Evolutionary conservation across 2,113 vertebrate species (phyloP), one percentile per base, ranked within the genome.

Genomic region (Heterotis niloticus): DNA sequence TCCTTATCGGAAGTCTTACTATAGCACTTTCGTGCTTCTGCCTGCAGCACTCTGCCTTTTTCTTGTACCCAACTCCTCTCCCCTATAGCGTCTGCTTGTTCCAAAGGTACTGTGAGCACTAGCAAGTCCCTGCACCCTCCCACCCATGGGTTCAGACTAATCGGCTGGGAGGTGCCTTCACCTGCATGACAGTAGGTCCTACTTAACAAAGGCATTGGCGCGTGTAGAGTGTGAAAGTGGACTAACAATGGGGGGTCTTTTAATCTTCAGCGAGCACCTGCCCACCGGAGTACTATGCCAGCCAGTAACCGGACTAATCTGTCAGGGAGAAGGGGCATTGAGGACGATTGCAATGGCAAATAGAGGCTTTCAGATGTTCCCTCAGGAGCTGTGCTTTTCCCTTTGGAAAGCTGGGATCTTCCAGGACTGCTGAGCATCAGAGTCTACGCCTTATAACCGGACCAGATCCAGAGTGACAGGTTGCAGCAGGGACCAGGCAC

Each of bases 101-200:
- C 60, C 29, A 29, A 56, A 75, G 73, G 56, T 60, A 57, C 60
- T 26, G 52, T 17, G 54, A 78, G 77, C 52, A 83, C 82, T 73
- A 82, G 77, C 76, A 79, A 80, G 69, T 75, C 75, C 64, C 79
- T 83, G 81, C 75, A 54, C 68, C 44, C 44, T 64, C 18, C 51
- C 44, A 76, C 72, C 26, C 64, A 83, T 24, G 83, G 56, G 78
- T 70, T 29, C 74, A 78, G 68, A 60, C 59, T 29, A 57, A 60
- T 51, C 60, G 56, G 62, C 83, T 64, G 13, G 17, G 71, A 62
- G 76, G 73, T 11, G 83, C 80, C 82, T 74, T 80, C 84, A 88
- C 86, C 88, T 89, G 85, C 81, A 85, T 88, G 84, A 89, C 86
- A 88, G 85, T 81, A 84, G 83, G 83, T 86, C 85, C 77, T 69